These are phyloP conservation scores for Volucella inflata DNA, from an alignment of 2,888 invertebrate genomes.

Conservation along the genomic window DNA sequence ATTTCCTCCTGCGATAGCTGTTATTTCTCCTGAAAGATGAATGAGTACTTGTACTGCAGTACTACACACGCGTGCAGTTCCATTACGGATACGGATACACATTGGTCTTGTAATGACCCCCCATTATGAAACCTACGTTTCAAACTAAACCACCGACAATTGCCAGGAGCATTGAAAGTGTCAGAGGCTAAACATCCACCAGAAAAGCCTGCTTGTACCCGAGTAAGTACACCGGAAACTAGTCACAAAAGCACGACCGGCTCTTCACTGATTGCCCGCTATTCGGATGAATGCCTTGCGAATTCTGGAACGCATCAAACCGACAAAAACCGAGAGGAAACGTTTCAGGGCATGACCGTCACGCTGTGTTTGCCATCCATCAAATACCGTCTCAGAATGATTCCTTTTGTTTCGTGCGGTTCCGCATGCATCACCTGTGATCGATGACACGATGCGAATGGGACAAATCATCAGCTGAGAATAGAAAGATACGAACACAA, in stretches of 20 bases:
- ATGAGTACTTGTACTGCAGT: conserved; percentile 14
- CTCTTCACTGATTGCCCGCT: conserved; percentile 21
- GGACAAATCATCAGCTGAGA: conserved; percentile 38
- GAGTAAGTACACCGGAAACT: conserved; percentile 58
- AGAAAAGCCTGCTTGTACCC: no score
- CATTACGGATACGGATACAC: neutral
- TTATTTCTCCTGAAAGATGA: conserved; percentile 18
- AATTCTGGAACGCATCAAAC: conserved; percentile 60
- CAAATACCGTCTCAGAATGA: conserved; percentile 47
- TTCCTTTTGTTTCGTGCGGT: conserved; percentile 67
- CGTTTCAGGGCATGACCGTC: conserved; percentile 75
- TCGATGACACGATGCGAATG: conserved; percentile 63
- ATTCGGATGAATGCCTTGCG: conserved; percentile 27
- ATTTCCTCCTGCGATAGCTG: conserved; percentile 60
- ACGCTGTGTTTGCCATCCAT: conserved; percentile 43
- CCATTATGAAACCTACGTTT: conserved; percentile 20
- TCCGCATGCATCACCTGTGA: conserved; percentile 75
- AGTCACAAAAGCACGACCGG: conserved; percentile 46
- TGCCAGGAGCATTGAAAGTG: conserved; percentile 67
- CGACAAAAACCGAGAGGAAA: conserved; percentile 53
- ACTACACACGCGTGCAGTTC: conserved; percentile 26
- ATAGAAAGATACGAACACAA: neutral
- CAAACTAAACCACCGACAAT: neutral
- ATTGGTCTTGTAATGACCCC: conserved; percentile 55
- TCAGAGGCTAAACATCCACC: conserved; percentile 61